phyloP scores from a whole-genome alignment of 2,888 invertebrate species.

The Limnephilus marmoratus region DNA sequence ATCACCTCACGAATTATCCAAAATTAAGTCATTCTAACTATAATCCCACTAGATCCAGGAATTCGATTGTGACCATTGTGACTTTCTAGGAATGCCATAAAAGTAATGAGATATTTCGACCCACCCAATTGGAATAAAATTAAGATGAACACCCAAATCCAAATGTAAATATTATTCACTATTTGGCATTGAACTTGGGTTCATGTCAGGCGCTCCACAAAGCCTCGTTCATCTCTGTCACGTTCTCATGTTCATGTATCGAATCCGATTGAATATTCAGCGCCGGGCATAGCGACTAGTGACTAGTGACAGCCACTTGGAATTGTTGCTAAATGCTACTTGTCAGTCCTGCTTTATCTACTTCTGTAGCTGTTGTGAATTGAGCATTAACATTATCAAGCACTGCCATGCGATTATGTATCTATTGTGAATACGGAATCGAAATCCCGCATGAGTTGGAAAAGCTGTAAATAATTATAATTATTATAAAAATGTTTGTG shows the following conservation, averaged over 20 bases:
- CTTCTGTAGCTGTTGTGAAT: not conserved
- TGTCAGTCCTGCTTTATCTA: not conserved
- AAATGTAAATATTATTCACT: not conserved
- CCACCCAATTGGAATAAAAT: not conserved
- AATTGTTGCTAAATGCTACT: not conserved
- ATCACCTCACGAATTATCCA: too few relatives aligned
- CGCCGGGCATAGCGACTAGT: not conserved
- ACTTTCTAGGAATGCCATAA: not conserved
- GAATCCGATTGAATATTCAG: not conserved
- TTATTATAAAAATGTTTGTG: too few relatives aligned
- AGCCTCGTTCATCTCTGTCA: not conserved
- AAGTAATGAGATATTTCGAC: not conserved
- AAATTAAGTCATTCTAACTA: not conserved
- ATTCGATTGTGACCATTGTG: not conserved
- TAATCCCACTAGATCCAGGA: not conserved
- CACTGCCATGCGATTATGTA: not conserved
- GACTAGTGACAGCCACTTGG: not conserved
- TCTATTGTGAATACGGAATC: too few relatives aligned
- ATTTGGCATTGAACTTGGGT: not conserved
- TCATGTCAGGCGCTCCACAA: not conserved
- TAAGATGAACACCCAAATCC: not conserved
- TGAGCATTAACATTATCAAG: not conserved
- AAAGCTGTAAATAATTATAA: too few relatives aligned
- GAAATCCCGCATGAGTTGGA: too few relatives aligned
- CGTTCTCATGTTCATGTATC: not conserved